phyloP scores from a whole-genome alignment of 2,888 invertebrate genomes.

The Mongoloraphidia duomilia region DNA sequence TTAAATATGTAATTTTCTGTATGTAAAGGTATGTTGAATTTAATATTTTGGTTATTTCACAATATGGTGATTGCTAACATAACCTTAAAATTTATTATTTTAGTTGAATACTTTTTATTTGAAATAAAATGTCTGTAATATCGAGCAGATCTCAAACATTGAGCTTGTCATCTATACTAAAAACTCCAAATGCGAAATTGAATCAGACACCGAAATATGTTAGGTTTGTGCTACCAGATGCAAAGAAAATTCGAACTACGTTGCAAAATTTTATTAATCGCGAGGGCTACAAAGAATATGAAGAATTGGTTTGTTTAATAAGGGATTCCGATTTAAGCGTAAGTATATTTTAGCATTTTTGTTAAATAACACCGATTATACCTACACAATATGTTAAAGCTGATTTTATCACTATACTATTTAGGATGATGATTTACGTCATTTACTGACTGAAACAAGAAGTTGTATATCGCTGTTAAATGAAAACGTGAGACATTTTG shows the following conservation, averaged over 20 bases:
- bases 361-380: background rate
- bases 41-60: too few relatives aligned
- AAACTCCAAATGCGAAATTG: background rate
- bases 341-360: slow-evolving; percentile 4
- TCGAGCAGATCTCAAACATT: background rate
- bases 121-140: slow-evolving; percentile 1
- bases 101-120: too few relatives aligned
- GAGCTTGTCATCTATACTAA: background rate
- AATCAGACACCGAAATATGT: background rate
- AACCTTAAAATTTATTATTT: too few relatives aligned
- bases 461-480: slow-evolving; percentile 43
- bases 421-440: slow-evolving; percentile 41
- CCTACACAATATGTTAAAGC: background rate
- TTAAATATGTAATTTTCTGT: too few relatives aligned
- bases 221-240: slow-evolving; percentile 32
- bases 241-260: slow-evolving; percentile 31
- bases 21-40: too few relatives aligned
- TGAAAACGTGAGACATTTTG: slow-evolving; percentile 38
- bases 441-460: slow-evolving; percentile 38
- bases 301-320: slow-evolving; percentile 35
- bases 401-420: slow-evolving; percentile 4
- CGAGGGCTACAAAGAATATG: slow-evolving; percentile 30
- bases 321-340: slow-evolving; percentile 33
- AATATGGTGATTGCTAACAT: too few relatives aligned
- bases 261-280: slow-evolving; percentile 30